Evolutionary conservation across 2,113 vertebrate species (phyloP).

Genomic region (Aegotheles bennettii): DNA sequence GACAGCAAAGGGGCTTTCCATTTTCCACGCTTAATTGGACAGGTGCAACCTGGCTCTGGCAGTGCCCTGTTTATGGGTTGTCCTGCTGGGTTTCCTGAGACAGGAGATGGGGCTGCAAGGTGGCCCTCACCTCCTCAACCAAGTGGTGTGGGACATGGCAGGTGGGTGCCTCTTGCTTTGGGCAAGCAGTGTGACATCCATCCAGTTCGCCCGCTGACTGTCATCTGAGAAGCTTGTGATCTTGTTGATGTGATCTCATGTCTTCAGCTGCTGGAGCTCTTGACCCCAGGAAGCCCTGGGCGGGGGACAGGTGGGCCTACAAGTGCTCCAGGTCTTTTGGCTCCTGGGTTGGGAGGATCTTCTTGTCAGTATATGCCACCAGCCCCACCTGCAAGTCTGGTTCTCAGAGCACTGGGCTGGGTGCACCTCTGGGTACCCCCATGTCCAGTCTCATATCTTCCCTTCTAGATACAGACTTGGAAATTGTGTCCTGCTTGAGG

Average conservation of each 20-base stretch:
- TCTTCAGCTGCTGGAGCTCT: not conserved
- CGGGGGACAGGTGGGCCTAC: not conserved
- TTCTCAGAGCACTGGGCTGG: not conserved
- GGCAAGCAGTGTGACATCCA: not conserved
- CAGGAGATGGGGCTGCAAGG: not conserved
- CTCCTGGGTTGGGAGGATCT: not conserved
- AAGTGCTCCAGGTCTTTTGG: not conserved
- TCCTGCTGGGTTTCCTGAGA: not conserved
- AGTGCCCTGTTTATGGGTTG: not conserved
- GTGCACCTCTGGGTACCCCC: not conserved
- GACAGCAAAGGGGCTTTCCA: not conserved
- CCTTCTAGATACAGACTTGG: not conserved
- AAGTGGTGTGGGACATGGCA: rapidly evolving
- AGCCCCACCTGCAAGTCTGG: not conserved
- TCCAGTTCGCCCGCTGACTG: not conserved
- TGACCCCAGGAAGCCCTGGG: not conserved
- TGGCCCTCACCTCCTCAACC: not conserved
- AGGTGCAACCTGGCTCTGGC: not conserved
- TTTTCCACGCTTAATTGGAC: not conserved
- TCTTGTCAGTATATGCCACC: not conserved
- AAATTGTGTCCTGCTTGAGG: not conserved
- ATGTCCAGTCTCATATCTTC: not conserved
- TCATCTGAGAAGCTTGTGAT: not conserved
- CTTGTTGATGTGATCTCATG: rapidly evolving
- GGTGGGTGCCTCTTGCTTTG: not conserved